Evolutionary conservation across 2,797 vertebrate species (phyloP), one percentile per base, ranked within the genome.

Genomic region (Paramormyrops hopkinsi): DNA sequence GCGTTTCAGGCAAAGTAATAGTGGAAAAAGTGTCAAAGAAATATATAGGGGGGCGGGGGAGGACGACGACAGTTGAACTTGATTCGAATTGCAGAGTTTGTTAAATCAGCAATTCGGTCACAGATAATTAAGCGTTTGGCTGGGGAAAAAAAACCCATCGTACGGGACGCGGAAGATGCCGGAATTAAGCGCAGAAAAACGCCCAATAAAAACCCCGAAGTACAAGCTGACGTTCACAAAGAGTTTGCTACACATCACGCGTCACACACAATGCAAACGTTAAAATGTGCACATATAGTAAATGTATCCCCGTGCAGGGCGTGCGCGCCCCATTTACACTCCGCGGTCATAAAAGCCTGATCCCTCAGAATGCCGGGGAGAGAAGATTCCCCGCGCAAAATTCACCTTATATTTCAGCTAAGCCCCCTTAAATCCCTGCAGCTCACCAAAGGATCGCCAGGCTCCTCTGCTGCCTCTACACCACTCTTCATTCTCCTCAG

Each of bases 361-460:
- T 85, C 82, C 44, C 44, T 85, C 44, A 51, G 46, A 51, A 85
- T 12, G 9, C 44, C 46, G n/a, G n/a, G 46, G 3, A 44, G 85
- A 59, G 29, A 33, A 56, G 29, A 87, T 29, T 87, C 51, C 14
- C 51, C 0, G 22, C 83, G 25, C 46, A 53, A 50, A 84, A 85
- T 85, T 29, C 83, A 85, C 12, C 83, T 51, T 50, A 48, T 84
- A 84, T 84, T 84, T 79, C n/a, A 48, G 85, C 85, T 86, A 86
- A 54, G 29, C 25, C 51, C 25, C 50, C 17, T 8, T 86, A 86
- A 85, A 86, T 86, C 85, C 46, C 85, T 41, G 51, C 50, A 86
- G 48, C 85, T 54, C 85, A 29, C 85, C 51, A 8, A 33, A 54
- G 11, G 50, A 50, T 53, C 50, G 22, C 8, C 51, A n/a, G 85